Conservation (phyloP, 1,140 invertebrate species). For the Drosophila miranda region DNA sequence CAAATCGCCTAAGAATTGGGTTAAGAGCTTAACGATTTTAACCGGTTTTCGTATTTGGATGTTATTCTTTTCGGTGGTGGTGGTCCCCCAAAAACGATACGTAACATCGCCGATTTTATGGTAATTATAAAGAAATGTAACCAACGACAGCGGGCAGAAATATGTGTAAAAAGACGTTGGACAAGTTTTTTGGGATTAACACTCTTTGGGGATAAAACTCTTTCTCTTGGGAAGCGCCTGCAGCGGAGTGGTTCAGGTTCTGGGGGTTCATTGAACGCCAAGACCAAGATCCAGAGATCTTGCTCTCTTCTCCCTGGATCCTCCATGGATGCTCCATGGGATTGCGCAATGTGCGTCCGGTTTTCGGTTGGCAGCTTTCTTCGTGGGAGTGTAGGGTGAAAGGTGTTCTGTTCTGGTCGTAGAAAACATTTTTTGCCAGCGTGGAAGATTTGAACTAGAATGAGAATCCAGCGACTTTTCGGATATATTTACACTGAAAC, state of each 20-base stretch:
- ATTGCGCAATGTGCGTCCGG: slow-evolving; percentile 37
- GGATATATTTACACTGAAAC: background rate
- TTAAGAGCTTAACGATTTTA: slow-evolving; percentile 53
- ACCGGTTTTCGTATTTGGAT: slow-evolving; percentile 39
- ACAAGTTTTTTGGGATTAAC: slow-evolving; percentile 44
- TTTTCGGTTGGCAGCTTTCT: slow-evolving; percentile 14
- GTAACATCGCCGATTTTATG: slow-evolving; percentile 51
- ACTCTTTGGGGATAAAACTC: no score
- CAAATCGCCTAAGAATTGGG: slow-evolving; percentile 61
- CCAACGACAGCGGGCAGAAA: slow-evolving; percentile 18
- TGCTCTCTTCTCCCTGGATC: background rate
- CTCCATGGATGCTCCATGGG: slow-evolving; percentile 45
- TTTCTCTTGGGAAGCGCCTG: slow-evolving; percentile 1
- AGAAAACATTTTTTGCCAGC: background rate
- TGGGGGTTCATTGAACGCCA: slow-evolving; percentile 69
- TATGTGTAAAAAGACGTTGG: slow-evolving; percentile 56
- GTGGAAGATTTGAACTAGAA: background rate
- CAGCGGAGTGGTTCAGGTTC: slow-evolving; percentile 36
- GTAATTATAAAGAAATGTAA: slow-evolving; percentile 58
- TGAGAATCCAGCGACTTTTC: background rate
- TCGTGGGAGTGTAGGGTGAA: background rate
- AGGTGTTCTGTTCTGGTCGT: slow-evolving; percentile 7
- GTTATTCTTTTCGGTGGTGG: slow-evolving; percentile 11
- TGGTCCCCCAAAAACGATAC: slow-evolving; percentile 22
- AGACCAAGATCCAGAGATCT: slow-evolving; percentile 17